These are phyloP conservation scores for Synanthedon formicaeformis DNA, from an alignment of 2,888 invertebrate species.

Conservation along the genomic window DNA sequence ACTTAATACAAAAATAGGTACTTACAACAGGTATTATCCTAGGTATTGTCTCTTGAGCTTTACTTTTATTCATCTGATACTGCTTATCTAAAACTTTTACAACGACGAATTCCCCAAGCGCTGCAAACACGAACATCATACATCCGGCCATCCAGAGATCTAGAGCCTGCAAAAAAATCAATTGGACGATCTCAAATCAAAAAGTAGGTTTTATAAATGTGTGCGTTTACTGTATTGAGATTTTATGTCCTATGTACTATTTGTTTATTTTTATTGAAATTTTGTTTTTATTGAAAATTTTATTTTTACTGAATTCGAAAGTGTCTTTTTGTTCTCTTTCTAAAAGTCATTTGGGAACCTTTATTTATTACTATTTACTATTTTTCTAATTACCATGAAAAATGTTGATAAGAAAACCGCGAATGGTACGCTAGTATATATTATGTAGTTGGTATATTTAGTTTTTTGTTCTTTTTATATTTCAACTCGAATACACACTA, in stretches of 20 bases:
- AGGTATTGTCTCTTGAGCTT: constrained; percentile 68
- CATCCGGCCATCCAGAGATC: constrained; percentile 92
- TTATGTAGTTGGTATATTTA: no score
- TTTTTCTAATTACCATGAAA: no score
- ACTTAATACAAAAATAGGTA: constrained; percentile 2
- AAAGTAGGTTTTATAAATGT: background rate
- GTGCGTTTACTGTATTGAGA: background rate
- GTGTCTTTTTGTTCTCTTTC: background rate
- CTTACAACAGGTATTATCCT: constrained; percentile 66
- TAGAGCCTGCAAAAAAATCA: constrained; percentile 71
- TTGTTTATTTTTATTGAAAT: no score
- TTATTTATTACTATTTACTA: no score
- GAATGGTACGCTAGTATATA: no score
- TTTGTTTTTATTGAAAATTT: no score
- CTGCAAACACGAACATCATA: constrained; percentile 88
- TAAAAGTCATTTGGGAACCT: background rate
- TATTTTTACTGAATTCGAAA: no score
- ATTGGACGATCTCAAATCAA: background rate
- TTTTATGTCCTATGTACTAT: background rate
- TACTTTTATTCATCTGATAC: constrained; percentile 72
- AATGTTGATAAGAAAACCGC: no score
- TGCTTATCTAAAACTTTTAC: constrained; percentile 84
- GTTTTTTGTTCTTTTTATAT: no score
- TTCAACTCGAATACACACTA: no score
- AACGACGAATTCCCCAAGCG: constrained; percentile 85